Conservation (phyloP, 2,113 vertebrate species). For the Australoheros scitulus region DNA sequence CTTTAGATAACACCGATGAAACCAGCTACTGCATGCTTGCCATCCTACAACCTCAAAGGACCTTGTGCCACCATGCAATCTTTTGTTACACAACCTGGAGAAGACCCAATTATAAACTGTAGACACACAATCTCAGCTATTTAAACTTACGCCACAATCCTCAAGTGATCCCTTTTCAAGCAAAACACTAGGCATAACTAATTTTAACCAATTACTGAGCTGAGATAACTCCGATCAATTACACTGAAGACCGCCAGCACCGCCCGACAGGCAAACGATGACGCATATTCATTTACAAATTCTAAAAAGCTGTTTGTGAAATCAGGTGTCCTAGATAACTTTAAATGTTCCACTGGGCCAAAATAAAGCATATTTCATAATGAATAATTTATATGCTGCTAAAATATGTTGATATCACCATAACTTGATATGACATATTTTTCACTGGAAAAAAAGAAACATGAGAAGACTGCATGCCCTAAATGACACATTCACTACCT, state of each 20-base stretch:
- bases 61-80: neutral
- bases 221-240: constrained; percentile 2
- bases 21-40: neutral
- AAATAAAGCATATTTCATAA: neutral
- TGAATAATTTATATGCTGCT: neutral
- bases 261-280: constrained; percentile 7
- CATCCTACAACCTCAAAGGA: neutral
- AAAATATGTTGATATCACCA: neutral
- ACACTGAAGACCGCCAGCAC: constrained; percentile 2
- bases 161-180: neutral
- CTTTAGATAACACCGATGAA: constrained; percentile 13
- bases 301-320: neutral
- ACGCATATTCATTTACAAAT: neutral
- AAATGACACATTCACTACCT: neutral
- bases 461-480: neutral
- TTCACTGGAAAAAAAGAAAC: neutral
- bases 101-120: constrained; percentile 25
- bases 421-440: neutral
- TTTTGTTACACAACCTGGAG: constrained; percentile 30
- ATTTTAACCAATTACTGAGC: constrained; percentile 9
- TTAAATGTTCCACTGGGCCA: neutral
- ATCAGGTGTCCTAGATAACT: neutral
- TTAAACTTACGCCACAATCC: neutral
- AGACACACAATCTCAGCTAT: neutral
- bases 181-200: neutral